A percentile compares a stretch with the other conserved stretches of the same genome.
Evolutionary conservation across 1,140 invertebrate species (phyloP).

Genomic region (Archivesica marissinica): DNA sequence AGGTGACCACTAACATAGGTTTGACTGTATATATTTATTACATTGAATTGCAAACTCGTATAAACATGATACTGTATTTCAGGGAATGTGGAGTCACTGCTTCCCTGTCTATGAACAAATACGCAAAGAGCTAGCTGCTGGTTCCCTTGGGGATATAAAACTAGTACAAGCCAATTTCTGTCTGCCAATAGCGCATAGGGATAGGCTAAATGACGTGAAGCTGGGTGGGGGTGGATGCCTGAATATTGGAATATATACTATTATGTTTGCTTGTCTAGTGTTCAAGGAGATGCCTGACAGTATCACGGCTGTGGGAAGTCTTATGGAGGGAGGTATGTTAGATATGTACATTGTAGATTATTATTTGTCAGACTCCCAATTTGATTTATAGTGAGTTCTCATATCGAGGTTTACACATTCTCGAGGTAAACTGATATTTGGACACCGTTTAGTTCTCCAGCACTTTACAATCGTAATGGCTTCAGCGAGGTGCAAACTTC

Average conservation of each 20-base stretch:
- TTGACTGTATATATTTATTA: no score
- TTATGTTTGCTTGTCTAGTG: slow-evolving; percentile 91
- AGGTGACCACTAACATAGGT: no score
- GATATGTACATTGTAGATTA: no score
- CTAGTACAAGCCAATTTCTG: slow-evolving; percentile 89
- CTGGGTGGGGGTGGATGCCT: slow-evolving; percentile 92
- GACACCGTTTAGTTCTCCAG: no score
- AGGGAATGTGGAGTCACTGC: slow-evolving; percentile 92
- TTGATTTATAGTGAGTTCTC: no score
- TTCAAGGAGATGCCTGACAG: slow-evolving; percentile 88
- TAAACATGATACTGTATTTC: no score
- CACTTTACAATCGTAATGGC: no score
- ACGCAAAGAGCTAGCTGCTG: slow-evolving; percentile 85
- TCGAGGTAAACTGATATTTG: no score
- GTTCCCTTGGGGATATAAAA: slow-evolving; percentile 89
- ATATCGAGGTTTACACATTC: no score
- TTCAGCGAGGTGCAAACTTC: no score
- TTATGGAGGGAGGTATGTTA: slow-evolving; percentile 30
- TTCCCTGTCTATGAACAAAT: slow-evolving; percentile 88
- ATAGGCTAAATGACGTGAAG: slow-evolving; percentile 86
- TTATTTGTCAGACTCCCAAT: no score
- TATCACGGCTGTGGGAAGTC: slow-evolving; percentile 86
- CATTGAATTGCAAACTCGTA: no score
- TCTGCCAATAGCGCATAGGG: slow-evolving; percentile 84
- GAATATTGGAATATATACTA: slow-evolving; percentile 92